Evolutionary conservation across 2,797 vertebrate species (phyloP), one percentile per base, ranked within the genome.

Genomic region (Xerus rutilus): DNA sequence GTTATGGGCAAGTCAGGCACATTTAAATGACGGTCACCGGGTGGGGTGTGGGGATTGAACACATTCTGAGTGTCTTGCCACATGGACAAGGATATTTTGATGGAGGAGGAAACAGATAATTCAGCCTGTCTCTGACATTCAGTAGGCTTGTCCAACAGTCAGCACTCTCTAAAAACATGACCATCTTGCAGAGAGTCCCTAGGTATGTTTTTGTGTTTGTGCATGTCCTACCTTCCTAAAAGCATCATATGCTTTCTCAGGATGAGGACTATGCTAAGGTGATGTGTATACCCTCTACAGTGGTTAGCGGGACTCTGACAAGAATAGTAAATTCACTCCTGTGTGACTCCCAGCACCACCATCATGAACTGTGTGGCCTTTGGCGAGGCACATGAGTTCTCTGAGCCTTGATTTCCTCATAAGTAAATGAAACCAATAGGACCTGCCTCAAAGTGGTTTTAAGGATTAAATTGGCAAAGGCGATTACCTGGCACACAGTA

Each of bases 181-280:
- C 7, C 45, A 47, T n/a, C 59, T 64, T 67, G 9, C 77, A 59
- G 15, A 85, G 23, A 6, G 4, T 20, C 14, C 64, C 18, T 35
- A 1, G 39, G 57, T 28, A 13, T 72, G 59, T 54, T 84, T 84
- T 76, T 64, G 21, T 23, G 76, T 69, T 57, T 82, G 54, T 28
- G n/a, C 18, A 11, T 73, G 39, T 89, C 28, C 39, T 76, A 20
- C 28, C 54, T 94, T 88, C 74, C 43, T 89, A 77, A 89, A 91
- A 83, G 17, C 17, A 82, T 30, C 32, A 5, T 8, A 23, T 62
- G 9, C 78, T 83, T 67, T 88, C 64, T 79, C 72, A 87, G 15
- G 30, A 14, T 10, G 59, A 6, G 18, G 8, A 45, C 12, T 21
- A 59, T 18, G 25, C 17, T 45, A 15, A 45, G 74, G 35, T 52